Base-by-base conservation (phyloP, 1,140 invertebrate genomes). In the Centruroides vittatus region DNA sequence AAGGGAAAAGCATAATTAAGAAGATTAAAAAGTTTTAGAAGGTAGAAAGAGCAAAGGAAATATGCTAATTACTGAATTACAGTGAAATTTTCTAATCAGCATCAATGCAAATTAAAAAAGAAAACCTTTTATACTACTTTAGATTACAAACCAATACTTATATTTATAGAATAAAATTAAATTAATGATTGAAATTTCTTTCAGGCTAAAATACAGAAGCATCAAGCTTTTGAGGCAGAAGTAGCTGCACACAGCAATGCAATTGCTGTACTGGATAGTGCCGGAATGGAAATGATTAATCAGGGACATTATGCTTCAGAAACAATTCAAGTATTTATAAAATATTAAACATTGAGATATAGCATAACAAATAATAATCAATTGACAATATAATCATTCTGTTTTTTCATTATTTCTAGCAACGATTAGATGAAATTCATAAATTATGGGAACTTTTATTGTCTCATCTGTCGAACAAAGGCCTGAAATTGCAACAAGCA, bases 141-240 rank as follows among this genome's bases (percentile, higher is more conserved):
- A n/a, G n/a, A n/a, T n/a, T n/a, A n/a, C n/a, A n/a, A n/a, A n/a
- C n/a, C n/a, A n/a, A n/a, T n/a, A n/a, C n/a, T n/a, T n/a, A n/a
- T n/a, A 23, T 23, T 23, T 23, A 23, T 23, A 23, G 23, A 23
- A 23, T 23, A 23, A 23, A 23, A 23, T 23, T 23, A 23, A 23
- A 23, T 23, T 23, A 23, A 23, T 23, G 23, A 23, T 23, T 23
- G 23, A 23, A 23, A 23, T n/a, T 56, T 36, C 11, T 80, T 98
- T 46, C 71, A 88, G 80, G 94, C 94, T 6, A 99, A 99, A 77
- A 98, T 99, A 70, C 95, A 99, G 72, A 99, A 99, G 75, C 96
- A 99, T 78, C 93, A 99, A 78, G 95, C 95, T 1, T 99, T 99
- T 75, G 95, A 98, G 75, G 94, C 95, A 0, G 96, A 99, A 80